A percentile compares a stretch with the other conserved stretches of the same genome.
These are phyloP conservation scores for Heliconius hortense DNA, from an alignment of 2,888 invertebrate genomes.

Conservation along the genomic window DNA sequence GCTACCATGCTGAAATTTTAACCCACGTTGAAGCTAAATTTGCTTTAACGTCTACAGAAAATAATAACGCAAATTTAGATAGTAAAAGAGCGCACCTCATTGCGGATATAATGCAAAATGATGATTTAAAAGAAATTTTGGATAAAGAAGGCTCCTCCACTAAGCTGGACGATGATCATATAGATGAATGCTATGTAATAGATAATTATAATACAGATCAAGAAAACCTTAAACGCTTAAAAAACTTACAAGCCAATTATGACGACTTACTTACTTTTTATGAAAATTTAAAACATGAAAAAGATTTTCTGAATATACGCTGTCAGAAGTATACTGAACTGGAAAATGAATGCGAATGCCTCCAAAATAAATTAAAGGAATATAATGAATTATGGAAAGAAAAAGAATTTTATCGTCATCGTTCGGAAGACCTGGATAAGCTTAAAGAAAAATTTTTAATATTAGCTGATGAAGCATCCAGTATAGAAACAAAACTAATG, in stretches of 20 bases:
- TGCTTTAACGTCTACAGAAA: constrained; percentile 57
- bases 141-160: constrained; percentile 54
- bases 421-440: constrained; percentile 65
- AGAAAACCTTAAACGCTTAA: constrained; percentile 66
- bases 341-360: constrained; percentile 60
- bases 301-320: constrained; percentile 55
- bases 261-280: constrained; percentile 67
- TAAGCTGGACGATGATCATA: constrained; percentile 48
- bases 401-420: constrained; percentile 68
- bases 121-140: constrained; percentile 73
- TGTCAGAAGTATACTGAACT: constrained; percentile 63
- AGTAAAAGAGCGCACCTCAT: constrained; percentile 69
- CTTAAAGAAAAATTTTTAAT: constrained; percentile 70
- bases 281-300: constrained; percentile 68
- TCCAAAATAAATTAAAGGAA: constrained; percentile 62
- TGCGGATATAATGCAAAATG: constrained; percentile 72
- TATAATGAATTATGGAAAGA: constrained; percentile 70
- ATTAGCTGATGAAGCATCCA: constrained; percentile 67
- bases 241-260: constrained; percentile 66
- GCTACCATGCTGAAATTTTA: constrained; percentile 60
- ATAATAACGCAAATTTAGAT: constrained; percentile 52
- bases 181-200: constrained; percentile 48
- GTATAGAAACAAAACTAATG: constrained; percentile 65
- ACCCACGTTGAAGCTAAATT: constrained; percentile 56
- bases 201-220: constrained; percentile 59